Percentiles rank a stretch among this genome's conserved stretches.
These are phyloP conservation scores for Marasmarcha lunaedactyla DNA, from an alignment of 2,888 invertebrate species.

Conservation along the genomic window DNA sequence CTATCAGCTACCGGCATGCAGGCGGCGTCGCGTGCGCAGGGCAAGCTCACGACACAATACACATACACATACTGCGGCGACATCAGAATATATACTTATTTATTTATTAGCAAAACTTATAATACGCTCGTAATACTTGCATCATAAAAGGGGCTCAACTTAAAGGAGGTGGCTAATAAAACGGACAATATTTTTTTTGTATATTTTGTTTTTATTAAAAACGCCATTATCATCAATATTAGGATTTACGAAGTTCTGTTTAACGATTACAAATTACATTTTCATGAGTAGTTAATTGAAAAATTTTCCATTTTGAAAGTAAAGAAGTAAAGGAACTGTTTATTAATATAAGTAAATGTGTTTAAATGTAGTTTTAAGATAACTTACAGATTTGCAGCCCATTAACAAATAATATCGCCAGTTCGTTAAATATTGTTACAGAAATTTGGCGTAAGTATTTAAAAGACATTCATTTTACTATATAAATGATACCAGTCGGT, in stretches of 20 bases:
- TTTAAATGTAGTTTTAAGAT: not conserved
- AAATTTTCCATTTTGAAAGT: slow-evolving; percentile 52
- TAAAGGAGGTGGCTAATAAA: slow-evolving; percentile 37
- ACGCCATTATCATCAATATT: slow-evolving; percentile 71
- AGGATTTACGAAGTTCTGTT: slow-evolving; percentile 70
- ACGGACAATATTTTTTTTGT: slow-evolving; percentile 53
- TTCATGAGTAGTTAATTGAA: slow-evolving; percentile 60
- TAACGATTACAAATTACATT: slow-evolving; percentile 64
- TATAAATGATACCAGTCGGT: slow-evolving; percentile 7
- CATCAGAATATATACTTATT: slow-evolving; percentile 4
- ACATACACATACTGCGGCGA: not conserved
- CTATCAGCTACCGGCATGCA: not conserved
- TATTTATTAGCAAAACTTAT: slow-evolving; percentile 7
- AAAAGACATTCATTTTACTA: not conserved
- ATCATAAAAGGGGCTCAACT: slow-evolving; percentile 12
- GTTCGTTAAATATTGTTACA: not conserved
- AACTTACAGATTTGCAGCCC: slow-evolving; percentile 23
- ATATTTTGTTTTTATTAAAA: slow-evolving; percentile 69
- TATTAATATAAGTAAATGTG: slow-evolving; percentile 23
- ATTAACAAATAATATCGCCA: slow-evolving; percentile 13
- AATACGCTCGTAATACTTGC: slow-evolving; percentile 4
- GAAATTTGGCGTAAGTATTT: slow-evolving; percentile 1
- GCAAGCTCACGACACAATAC: not conserved
- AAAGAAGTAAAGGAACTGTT: slow-evolving; percentile 55
- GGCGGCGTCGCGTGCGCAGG: not conserved